Conservation (phyloP, 2,888 invertebrate genomes). For the Tupiocoris notatus region DNA sequence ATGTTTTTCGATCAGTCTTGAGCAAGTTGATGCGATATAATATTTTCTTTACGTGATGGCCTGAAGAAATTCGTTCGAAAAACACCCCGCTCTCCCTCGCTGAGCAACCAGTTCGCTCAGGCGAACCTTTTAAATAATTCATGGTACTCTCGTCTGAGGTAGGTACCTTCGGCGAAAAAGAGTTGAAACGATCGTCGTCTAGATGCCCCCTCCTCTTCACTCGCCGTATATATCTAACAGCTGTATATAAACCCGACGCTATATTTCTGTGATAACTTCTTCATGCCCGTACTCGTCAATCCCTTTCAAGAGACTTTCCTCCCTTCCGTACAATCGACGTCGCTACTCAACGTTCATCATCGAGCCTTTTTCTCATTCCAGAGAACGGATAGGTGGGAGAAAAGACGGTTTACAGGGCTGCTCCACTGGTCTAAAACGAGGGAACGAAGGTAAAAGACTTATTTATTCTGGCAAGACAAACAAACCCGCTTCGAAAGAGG, state of each 20-base stretch:
- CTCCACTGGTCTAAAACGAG: background rate
- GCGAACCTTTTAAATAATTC: background rate
- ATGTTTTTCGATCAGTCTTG: too few relatives aligned
- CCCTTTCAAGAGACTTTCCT: background rate
- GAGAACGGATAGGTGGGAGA: background rate
- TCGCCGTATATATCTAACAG: background rate
- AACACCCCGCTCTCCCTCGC: background rate
- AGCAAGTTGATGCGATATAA: too few relatives aligned
- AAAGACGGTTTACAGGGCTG: background rate
- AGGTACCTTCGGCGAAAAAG: background rate
- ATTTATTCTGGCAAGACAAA: constrained; percentile 6
- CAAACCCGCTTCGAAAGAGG: constrained; percentile 6
- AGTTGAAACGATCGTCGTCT: background rate
- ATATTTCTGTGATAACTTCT: background rate
- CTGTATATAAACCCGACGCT: background rate
- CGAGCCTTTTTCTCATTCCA: background rate
- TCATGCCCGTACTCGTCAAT: background rate
- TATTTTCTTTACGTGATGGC: background rate
- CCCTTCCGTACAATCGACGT: background rate
- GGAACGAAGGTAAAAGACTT: background rate
- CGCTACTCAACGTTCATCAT: background rate
- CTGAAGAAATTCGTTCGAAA: background rate
- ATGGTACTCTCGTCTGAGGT: background rate
- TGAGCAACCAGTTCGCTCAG: background rate
- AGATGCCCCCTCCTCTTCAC: background rate